Conservation (phyloP, 2,797 vertebrate species). For the Danio kyathit region DNA sequence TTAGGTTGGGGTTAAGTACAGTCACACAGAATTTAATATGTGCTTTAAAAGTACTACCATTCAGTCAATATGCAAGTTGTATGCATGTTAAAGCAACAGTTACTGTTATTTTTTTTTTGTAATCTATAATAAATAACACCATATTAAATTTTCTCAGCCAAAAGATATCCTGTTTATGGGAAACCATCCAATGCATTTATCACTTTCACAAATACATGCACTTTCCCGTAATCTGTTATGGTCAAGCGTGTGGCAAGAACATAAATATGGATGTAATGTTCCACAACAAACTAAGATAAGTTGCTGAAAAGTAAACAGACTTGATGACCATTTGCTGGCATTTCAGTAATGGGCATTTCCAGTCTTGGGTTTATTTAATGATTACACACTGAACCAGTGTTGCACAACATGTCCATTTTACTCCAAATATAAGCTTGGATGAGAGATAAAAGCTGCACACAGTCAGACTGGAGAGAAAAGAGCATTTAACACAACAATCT, state of each 20-base stretch:
- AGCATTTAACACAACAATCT: background rate
- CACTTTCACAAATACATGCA: background rate
- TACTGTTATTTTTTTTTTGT: no score
- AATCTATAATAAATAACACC: background rate
- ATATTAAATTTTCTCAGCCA: background rate
- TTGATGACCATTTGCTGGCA: background rate
- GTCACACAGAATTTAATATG: background rate
- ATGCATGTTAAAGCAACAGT: background rate
- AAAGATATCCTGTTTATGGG: background rate
- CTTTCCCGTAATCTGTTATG: background rate
- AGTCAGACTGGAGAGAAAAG: background rate
- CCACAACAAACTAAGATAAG: conserved; percentile 3
- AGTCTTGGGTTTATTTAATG: background rate
- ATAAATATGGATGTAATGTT: background rate
- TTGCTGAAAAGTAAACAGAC: background rate
- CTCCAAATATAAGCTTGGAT: background rate
- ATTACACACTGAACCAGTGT: conserved; percentile 6
- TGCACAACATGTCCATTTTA: background rate
- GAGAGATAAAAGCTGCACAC: background rate
- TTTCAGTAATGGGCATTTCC: conserved; percentile 32
- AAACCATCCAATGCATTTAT: background rate
- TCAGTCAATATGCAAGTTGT: background rate
- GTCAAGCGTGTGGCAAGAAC: background rate
- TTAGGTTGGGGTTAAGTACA: background rate
- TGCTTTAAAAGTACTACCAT: background rate